phyloP scores from a whole-genome alignment of 2,797 vertebrate genomes.

The Neoniphon sammara region DNA sequence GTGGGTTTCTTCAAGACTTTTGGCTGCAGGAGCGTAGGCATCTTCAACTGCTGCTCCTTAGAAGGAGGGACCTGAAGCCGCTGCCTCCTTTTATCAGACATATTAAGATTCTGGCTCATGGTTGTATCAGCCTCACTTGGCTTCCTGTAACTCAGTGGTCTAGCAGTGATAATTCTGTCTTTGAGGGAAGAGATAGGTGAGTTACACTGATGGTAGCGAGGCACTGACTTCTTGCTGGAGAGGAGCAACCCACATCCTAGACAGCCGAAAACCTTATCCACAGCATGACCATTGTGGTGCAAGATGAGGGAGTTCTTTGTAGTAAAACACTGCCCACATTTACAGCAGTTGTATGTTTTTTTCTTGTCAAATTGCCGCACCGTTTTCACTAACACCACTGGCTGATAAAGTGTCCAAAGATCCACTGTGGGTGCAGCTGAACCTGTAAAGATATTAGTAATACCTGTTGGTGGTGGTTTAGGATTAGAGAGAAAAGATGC shows the following conservation, averaged over 20 bases:
- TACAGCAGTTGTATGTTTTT: constrained; percentile 69
- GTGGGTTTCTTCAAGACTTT: constrained; percentile 2
- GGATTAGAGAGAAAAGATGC: constrained; percentile 32
- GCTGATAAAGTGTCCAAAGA: constrained; percentile 80
- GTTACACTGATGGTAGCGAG: constrained; percentile 76
- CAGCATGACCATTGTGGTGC: constrained; percentile 70
- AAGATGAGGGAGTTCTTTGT: constrained; percentile 61
- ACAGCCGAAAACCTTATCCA: constrained; percentile 77
- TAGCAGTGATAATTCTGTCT: constrained; percentile 68
- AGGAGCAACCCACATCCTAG: constrained; percentile 79
- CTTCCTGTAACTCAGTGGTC: constrained; percentile 29
- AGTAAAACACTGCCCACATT: constrained; percentile 71
- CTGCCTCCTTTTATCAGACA: not conserved
- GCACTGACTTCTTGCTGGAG: constrained; percentile 73
- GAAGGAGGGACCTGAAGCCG: not conserved
- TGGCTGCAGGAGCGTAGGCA: not conserved
- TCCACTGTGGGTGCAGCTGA: constrained; percentile 75
- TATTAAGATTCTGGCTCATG: not conserved
- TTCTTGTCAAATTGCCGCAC: constrained; percentile 41
- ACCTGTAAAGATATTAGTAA: constrained; percentile 54
- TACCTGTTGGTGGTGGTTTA: not conserved
- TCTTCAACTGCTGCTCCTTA: constrained; percentile 15
- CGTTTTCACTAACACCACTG: constrained; percentile 72
- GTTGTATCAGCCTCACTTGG: not conserved
- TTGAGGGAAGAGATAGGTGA: constrained; percentile 48